Conservation (phyloP, 2,888 invertebrate genomes). For the Platycheirus rosarum region DNA sequence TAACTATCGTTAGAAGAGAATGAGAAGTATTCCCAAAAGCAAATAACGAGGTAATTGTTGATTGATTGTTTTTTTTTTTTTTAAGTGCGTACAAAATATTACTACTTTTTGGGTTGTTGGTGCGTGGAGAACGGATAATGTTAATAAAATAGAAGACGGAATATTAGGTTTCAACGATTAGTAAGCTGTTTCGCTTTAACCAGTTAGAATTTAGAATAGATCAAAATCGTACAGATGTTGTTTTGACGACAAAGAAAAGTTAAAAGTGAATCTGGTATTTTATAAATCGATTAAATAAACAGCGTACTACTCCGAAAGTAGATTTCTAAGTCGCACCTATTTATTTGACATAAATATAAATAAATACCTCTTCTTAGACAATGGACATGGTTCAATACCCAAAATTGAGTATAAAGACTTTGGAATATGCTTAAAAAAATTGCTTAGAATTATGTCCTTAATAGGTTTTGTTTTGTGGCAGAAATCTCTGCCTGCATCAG, state of each 20-base stretch:
- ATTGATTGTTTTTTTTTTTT: constrained; percentile 53
- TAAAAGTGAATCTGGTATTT: too few relatives aligned
- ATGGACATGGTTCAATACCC: neutral
- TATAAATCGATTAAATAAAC: too few relatives aligned
- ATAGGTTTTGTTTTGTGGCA: neutral
- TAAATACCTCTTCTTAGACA: constrained; percentile 1
- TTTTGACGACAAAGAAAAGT: too few relatives aligned
- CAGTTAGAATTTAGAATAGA: too few relatives aligned
- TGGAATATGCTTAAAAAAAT: neutral
- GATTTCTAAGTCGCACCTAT: too few relatives aligned
- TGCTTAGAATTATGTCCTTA: neutral
- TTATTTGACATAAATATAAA: constrained; percentile 4
- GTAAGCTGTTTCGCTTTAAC: constrained; percentile 9
- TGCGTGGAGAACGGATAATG: constrained; percentile 19
- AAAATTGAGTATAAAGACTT: constrained; percentile 54
- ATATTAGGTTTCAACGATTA: neutral
- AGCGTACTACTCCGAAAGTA: too few relatives aligned
- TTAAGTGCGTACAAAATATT: constrained; percentile 51
- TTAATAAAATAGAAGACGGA: neutral
- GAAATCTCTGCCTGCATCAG: neutral
- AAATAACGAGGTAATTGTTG: constrained; percentile 70
- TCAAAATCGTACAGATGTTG: too few relatives aligned
- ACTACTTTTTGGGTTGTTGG: constrained; percentile 59
- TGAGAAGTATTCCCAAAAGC: constrained; percentile 52
- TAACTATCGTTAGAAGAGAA: constrained; percentile 31